Percentiles rank a stretch among this genome's conserved stretches.
These are phyloP conservation scores for Zosterops hypoxanthus DNA, from an alignment of 2,113 vertebrate species.

Conservation along the genomic window DNA sequence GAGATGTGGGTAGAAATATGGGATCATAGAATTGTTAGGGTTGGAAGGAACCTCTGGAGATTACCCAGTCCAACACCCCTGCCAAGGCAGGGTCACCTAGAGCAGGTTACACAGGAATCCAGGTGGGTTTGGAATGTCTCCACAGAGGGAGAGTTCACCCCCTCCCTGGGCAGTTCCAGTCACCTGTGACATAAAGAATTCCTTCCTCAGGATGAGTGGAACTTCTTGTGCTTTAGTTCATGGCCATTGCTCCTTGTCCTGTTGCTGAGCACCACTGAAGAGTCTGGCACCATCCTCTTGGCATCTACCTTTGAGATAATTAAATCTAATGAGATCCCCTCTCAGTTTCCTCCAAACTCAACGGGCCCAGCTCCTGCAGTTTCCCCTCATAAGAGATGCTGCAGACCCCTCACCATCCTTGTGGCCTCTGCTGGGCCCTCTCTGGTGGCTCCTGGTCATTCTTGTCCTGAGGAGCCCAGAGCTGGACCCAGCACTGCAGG, in stretches of 20 bases:
- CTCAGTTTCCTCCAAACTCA: background rate
- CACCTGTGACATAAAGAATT: background rate
- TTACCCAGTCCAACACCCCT: rapidly evolving
- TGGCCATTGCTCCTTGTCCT: background rate
- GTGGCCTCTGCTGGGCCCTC: background rate
- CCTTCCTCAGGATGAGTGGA: background rate
- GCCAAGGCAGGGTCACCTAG: background rate
- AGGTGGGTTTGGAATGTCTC: background rate
- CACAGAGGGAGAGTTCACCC: background rate
- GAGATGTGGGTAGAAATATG: background rate
- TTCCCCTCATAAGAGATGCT: background rate
- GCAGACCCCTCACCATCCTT: background rate
- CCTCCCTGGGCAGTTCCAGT: background rate
- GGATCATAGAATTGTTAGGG: background rate
- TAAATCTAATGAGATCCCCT: background rate
- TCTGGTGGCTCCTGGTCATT: background rate
- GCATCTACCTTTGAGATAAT: background rate
- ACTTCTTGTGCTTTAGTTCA: background rate
- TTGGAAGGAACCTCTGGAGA: background rate
- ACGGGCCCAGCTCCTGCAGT: background rate
- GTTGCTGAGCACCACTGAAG: background rate
- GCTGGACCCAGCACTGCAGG: background rate
- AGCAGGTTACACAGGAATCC: background rate
- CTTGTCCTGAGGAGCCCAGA: background rate
- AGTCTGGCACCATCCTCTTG: background rate